Evolutionary conservation across 2,113 vertebrate species (phyloP), one percentile per base, ranked within the genome.

Genomic region (Cryptoleucopteryx plumbea): DNA sequence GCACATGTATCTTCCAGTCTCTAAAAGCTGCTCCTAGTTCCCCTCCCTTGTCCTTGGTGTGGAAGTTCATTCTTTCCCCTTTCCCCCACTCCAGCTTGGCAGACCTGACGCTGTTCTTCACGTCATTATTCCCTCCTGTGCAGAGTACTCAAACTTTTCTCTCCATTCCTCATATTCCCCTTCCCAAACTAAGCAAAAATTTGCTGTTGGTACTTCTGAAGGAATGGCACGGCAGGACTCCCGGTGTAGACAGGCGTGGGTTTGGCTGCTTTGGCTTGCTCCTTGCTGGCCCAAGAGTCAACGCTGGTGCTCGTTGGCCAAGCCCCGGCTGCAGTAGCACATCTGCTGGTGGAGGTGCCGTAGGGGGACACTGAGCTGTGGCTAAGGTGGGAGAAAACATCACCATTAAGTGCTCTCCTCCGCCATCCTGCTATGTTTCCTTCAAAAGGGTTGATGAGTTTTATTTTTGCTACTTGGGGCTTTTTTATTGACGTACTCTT

Each of bases 231-330:
- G 42, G n/a, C 36, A 61, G 77, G 71, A 47, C 11, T 36, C 58
- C 12, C 16, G 17, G 19, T 4, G 3, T 14, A 52, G 23, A 26
- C 8, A 75, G 40, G 18, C 0, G 0, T 0, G 1, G 10, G 11
- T 95, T 75, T 62, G 42, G 23, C 45, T 85, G 2, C 71, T 95
- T 82, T 53, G 71, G 8, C 42, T 86, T 73, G 27, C 62, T 73
- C 9, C 59, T 61, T 72, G 32, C 16, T 27, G 61, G 68, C 27
- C 42, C 70, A 65, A 31, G 63, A 13, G 7, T 61, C 66, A 75
- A 20, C 13, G 43, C 16, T 19, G 7, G 20, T 40, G 15, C 11
- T 61, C 4, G 2, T 23, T 70, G 38, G 62, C 36, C 17, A 23
- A 38, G 38, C 55, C 78, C 18, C 4, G 23, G 7, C 5, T 68